Conservation (phyloP, 2,888 invertebrate genomes). For the Sicus ferrugineus region DNA sequence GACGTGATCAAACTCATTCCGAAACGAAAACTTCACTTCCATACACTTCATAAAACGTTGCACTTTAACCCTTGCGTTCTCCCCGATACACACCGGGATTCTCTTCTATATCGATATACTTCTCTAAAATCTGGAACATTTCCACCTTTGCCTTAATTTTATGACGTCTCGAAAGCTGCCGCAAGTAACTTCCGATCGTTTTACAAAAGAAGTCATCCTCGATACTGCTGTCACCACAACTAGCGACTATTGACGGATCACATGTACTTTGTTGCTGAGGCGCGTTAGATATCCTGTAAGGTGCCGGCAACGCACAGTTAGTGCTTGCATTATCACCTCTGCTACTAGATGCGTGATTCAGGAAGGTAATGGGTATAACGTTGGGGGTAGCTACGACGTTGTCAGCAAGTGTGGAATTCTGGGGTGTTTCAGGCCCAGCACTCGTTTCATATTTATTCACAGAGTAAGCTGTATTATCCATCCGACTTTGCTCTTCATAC, state of each 20-base stretch:
- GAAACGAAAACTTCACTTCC: not conserved
- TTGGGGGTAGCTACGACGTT: constrained; percentile 7
- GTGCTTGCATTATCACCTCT: not conserved
- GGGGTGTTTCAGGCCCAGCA: not conserved
- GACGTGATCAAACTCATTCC: not conserved
- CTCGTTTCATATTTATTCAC: constrained; percentile 17
- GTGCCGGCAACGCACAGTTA: constrained; percentile 1
- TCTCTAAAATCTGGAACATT: constrained; percentile 61
- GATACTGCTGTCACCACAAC: constrained; percentile 42
- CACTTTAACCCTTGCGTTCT: constrained; percentile 20
- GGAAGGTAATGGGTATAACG: constrained; percentile 19
- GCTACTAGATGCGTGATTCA: constrained; percentile 1
- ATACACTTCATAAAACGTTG: not conserved
- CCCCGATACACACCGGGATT: constrained; percentile 21
- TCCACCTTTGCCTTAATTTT: constrained; percentile 63
- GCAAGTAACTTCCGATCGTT: constrained; percentile 56
- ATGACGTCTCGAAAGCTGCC: constrained; percentile 57
- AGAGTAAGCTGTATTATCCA: not conserved
- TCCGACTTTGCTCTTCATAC: constrained; percentile 34
- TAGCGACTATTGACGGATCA: not conserved
- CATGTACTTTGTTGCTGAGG: not conserved
- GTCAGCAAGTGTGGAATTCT: constrained; percentile 32
- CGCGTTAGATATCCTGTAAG: not conserved
- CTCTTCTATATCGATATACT: constrained; percentile 59
- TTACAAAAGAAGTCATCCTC: constrained; percentile 62